These are phyloP conservation scores for Jacana jacana DNA, from an alignment of 2,113 vertebrate species.

Conservation along the genomic window DNA sequence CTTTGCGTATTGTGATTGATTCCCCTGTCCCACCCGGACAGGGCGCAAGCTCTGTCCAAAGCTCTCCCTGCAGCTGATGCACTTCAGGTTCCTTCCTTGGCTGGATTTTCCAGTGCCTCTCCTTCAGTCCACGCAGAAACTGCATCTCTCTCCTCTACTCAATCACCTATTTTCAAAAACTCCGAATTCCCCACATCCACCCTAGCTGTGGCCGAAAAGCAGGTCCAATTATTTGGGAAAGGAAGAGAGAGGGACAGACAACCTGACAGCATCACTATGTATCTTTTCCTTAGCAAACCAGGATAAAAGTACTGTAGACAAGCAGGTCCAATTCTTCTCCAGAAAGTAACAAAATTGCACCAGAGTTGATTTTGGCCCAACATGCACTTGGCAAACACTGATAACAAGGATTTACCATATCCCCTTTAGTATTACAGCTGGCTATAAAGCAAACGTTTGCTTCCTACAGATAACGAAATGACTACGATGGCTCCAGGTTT, in stretches of 20 bases:
- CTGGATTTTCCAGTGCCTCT: not conserved
- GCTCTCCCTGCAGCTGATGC: not conserved
- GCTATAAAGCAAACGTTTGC: slow-evolving; percentile 56
- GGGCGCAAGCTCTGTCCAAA: not conserved
- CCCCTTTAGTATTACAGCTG: slow-evolving; percentile 41
- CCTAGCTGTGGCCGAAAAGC: not conserved
- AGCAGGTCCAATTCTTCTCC: not conserved
- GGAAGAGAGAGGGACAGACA: not conserved
- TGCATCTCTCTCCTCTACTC: not conserved
- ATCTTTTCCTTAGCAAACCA: not conserved
- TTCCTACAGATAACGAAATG: slow-evolving; percentile 65
- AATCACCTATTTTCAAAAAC: not conserved
- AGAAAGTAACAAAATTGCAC: not conserved
- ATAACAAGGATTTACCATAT: slow-evolving; percentile 64
- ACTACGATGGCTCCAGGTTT: not conserved
- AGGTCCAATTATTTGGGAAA: not conserved
- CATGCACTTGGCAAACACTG: not conserved
- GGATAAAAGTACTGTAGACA: not conserved
- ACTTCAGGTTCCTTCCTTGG: not conserved
- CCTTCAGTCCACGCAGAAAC: not conserved
- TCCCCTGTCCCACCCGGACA: not conserved
- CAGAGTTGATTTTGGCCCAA: slow-evolving; percentile 48
- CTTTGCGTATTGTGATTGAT: not conserved
- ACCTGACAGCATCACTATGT: not conserved
- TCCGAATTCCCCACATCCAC: not conserved